A percentile compares a stretch with the other conserved stretches of the same genome.
Evolutionary conservation across 1,140 invertebrate genomes (phyloP).

Genomic region (Drosophila arizonae): DNA sequence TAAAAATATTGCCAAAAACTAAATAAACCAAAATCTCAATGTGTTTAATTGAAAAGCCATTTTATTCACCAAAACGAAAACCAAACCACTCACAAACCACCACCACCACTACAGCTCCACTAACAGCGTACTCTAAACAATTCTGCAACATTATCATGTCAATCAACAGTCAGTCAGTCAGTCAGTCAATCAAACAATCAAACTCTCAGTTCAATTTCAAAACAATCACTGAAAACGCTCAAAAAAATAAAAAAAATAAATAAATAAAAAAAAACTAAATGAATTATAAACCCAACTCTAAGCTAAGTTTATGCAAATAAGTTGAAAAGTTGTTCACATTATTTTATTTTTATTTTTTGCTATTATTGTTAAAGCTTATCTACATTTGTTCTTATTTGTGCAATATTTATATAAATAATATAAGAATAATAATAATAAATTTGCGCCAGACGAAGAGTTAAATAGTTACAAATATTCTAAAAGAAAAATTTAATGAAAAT

Average conservation of each 20-base stretch:
- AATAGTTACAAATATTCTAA: slow-evolving; percentile 31
- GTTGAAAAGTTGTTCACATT: slow-evolving; percentile 73
- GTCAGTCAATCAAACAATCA: slow-evolving; percentile 48
- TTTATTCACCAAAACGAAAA: not conserved
- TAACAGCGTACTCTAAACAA: slow-evolving; percentile 54
- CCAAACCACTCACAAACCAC: slow-evolving; percentile 31
- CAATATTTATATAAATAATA: slow-evolving; percentile 73
- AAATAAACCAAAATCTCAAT: slow-evolving; percentile 25
- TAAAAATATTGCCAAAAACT: slow-evolving; percentile 19
- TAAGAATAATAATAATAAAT: slow-evolving; percentile 55
- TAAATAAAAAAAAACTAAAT: not conserved
- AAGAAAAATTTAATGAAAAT: too few relatives aligned
- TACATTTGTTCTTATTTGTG: slow-evolving; percentile 77
- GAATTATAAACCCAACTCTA: slow-evolving; percentile 48
- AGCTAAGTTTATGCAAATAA: slow-evolving; percentile 67
- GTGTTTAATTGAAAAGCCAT: slow-evolving; percentile 46
- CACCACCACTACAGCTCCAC: slow-evolving; percentile 34
- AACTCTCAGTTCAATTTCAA: slow-evolving; percentile 46
- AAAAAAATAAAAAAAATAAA: slow-evolving; percentile 21
- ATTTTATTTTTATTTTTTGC: slow-evolving; percentile 53
- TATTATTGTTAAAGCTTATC: slow-evolving; percentile 76
- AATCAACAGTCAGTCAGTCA: slow-evolving; percentile 60
- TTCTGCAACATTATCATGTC: slow-evolving; percentile 75
- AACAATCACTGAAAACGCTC: slow-evolving; percentile 76
- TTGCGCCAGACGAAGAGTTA: slow-evolving; percentile 25